These are phyloP conservation scores for Suricata suricatta DNA, from an alignment of 2,113 vertebrate genomes.

Conservation along the genomic window DNA sequence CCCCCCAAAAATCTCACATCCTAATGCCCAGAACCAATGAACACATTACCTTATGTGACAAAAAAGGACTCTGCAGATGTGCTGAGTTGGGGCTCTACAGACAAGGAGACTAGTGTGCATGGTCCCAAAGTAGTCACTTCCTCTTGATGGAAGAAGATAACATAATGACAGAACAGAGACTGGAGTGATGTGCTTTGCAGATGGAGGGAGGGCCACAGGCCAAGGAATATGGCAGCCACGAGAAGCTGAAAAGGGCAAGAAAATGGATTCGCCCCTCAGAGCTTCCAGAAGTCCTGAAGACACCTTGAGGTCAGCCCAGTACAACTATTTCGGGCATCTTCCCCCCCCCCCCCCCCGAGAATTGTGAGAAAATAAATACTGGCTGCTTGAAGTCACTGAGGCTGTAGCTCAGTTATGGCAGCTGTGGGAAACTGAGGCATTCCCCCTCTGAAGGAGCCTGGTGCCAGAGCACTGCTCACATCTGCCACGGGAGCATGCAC, in stretches of 20 bases:
- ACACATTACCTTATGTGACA: accelerated
- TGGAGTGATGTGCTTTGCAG: background rate
- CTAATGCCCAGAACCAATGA: background rate
- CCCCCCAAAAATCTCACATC: background rate
- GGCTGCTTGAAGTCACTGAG: background rate
- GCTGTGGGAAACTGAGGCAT: background rate
- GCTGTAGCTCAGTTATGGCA: background rate
- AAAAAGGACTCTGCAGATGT: background rate
- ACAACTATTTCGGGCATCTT: background rate
- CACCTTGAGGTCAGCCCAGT: background rate
- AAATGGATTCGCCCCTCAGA: background rate
- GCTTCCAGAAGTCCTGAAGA: background rate
- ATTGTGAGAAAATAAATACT: background rate
- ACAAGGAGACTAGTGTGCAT: accelerated
- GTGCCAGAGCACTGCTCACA: background rate
- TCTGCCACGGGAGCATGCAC: background rate
- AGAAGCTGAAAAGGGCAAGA: too few relatives aligned
- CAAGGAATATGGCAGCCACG: too few relatives aligned
- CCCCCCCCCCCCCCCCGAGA: background rate
- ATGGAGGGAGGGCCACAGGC: background rate
- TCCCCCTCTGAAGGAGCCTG: accelerated
- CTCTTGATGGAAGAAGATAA: background rate
- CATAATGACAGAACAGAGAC: accelerated
- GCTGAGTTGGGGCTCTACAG: background rate
- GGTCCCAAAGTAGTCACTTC: too few relatives aligned